A percentile compares a stretch with the other conserved stretches of the same genome.
These are phyloP conservation scores for Triplophysa rosa DNA, from an alignment of 2,113 vertebrate species.

Conservation along the genomic window DNA sequence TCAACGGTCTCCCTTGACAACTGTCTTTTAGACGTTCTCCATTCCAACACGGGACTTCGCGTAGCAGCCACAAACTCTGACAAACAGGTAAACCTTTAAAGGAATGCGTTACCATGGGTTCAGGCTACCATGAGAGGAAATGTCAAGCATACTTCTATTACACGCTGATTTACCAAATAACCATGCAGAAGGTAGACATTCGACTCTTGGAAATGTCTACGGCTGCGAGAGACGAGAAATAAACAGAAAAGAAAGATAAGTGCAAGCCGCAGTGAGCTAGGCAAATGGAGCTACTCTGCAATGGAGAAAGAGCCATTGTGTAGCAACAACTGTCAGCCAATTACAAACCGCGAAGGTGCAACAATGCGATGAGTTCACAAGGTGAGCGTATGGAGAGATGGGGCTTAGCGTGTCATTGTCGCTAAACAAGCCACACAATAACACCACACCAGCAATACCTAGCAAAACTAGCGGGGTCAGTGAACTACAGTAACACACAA, in stretches of 20 bases:
- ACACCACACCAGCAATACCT: conserved; percentile 1
- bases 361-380: conserved; percentile 19
- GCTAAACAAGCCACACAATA: conserved; percentile 20
- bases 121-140: neutral
- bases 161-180: neutral
- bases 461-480: conserved; percentile 11
- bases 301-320: conserved; percentile 16
- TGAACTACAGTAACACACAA: neutral
- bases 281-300: neutral
- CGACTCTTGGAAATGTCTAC: neutral
- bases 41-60: neutral
- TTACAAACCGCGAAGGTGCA: neutral
- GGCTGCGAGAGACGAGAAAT: neutral
- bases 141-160: neutral
- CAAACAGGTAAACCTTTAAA: neutral
- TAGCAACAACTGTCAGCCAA: conserved; percentile 10
- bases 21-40: neutral
- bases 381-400: conserved; percentile 15
- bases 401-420: conserved; percentile 22
- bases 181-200: neutral
- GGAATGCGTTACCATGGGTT: neutral
- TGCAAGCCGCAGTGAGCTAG: neutral
- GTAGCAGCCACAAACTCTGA: neutral
- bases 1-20: conserved; percentile 16
- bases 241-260: neutral